Percentiles rank a stretch among this genome's conserved stretches.
Conservation (phyloP, 30 jellyfish, hydroid and myxozoan genomes). For the Rhopilema esculentum region DNA sequence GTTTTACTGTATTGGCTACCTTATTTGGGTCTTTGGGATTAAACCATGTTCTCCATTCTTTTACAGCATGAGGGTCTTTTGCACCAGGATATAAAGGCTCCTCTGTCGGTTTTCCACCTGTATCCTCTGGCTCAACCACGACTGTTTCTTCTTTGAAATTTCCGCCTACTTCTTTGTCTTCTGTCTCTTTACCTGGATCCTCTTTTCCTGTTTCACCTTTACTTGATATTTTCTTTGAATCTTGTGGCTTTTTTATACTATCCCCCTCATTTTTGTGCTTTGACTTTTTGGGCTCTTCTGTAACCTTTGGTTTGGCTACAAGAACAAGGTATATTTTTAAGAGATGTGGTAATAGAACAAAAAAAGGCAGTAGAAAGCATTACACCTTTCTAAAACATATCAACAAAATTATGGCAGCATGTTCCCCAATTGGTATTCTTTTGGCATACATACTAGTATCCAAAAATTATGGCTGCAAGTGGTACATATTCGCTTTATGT, state of each 20-base stretch:
- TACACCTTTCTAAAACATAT: too few species aligned
- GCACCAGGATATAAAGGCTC: slow-evolving; percentile 35
- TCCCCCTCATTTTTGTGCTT: slow-evolving; percentile 3
- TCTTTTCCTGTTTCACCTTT: background rate
- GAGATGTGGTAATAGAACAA: background rate
- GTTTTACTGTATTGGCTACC: background rate
- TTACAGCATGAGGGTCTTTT: slow-evolving; percentile 68
- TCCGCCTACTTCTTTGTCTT: slow-evolving; percentile 4
- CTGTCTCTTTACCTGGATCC: background rate
- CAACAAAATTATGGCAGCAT: too few species aligned
- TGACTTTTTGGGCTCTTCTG: background rate
- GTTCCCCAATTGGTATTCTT: too few species aligned
- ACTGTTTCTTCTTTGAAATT: slow-evolving; percentile 69
- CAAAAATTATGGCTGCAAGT: too few species aligned
- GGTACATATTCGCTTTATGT: too few species aligned
- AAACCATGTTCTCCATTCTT: slow-evolving; percentile 67
- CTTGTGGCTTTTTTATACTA: background rate
- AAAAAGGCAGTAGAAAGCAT: too few species aligned
- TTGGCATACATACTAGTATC: too few species aligned
- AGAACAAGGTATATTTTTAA: background rate
- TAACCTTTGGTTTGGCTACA: slow-evolving; percentile 13
- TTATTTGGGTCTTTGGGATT: background rate
- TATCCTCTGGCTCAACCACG: slow-evolving; percentile 73
- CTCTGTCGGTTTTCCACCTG: slow-evolving; percentile 75
- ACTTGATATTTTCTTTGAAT: background rate